A percentile compares a stretch with the other conserved stretches of the same genome.
Evolutionary conservation across 2,113 vertebrate species (phyloP).

Genomic region (Nematolebias whitei): DNA sequence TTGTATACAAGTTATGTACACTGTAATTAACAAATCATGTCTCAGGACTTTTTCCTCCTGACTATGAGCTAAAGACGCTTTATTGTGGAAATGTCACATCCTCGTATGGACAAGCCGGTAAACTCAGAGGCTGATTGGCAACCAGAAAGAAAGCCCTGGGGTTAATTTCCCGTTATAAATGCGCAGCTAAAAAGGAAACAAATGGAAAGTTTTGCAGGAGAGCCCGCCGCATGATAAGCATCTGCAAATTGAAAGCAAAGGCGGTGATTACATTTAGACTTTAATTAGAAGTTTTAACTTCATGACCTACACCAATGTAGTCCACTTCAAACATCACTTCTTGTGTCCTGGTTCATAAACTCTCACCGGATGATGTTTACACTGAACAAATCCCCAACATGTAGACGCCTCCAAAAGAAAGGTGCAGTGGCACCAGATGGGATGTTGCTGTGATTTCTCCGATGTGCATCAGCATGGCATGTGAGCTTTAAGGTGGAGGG

Average conservation of each 20-base stretch:
- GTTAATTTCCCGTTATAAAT: slow-evolving; percentile 48
- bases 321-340: slow-evolving; percentile 10
- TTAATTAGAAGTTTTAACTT: slow-evolving; percentile 48
- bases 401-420: slow-evolving; percentile 8
- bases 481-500: slow-evolving; percentile 22
- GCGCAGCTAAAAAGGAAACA: slow-evolving; percentile 32
- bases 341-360: neutral
- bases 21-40: slow-evolving; percentile 55
- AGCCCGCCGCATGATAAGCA: slow-evolving; percentile 31
- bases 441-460: neutral
- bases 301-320: slow-evolving; percentile 8
- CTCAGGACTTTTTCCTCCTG: slow-evolving; percentile 25
- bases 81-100: slow-evolving; percentile 45
- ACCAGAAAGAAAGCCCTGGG: slow-evolving; percentile 30
- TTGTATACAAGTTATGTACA: slow-evolving; percentile 7
- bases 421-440: slow-evolving; percentile 16
- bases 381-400: slow-evolving; percentile 4
- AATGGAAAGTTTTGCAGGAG: slow-evolving; percentile 38
- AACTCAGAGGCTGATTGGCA: slow-evolving; percentile 54
- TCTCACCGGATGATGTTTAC: neutral
- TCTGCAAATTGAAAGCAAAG: slow-evolving; percentile 48
- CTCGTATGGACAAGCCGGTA: slow-evolving; percentile 19
- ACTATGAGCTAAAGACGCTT: slow-evolving; percentile 41
- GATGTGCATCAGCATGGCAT: slow-evolving; percentile 28
- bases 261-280: slow-evolving; percentile 54